A percentile compares a stretch with the other conserved stretches of the same genome.
These are phyloP conservation scores for Hetaerina titia DNA, from an alignment of 2,888 invertebrate species.

Conservation along the genomic window DNA sequence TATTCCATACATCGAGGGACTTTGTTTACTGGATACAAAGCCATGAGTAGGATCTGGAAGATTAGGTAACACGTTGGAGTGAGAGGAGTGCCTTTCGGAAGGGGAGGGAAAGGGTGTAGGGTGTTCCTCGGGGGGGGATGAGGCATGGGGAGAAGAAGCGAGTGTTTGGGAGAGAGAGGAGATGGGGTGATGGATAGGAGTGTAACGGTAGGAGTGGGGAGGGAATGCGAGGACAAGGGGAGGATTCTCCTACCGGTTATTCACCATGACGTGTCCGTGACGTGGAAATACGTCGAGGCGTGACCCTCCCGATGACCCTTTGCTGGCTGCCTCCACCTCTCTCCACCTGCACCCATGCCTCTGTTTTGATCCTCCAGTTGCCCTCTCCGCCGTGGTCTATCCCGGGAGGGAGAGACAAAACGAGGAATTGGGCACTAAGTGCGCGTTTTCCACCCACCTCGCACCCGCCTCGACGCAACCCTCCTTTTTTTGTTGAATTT, in stretches of 20 bases:
- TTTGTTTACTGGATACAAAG: background rate
- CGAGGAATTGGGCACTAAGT: background rate
- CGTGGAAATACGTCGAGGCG: conserved; percentile 48
- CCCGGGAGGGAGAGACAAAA: background rate
- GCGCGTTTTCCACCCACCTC: background rate
- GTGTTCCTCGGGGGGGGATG: too few relatives aligned
- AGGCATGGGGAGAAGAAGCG: background rate
- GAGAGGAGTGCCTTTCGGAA: background rate
- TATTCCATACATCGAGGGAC: background rate
- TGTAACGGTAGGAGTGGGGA: background rate
- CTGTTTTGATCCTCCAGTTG: background rate
- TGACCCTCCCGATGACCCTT: background rate
- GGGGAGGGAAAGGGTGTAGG: background rate
- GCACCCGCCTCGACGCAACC: background rate
- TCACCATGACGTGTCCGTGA: conserved; percentile 65
- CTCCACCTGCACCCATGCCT: background rate
- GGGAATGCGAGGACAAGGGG: conserved; percentile 21
- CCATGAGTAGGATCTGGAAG: background rate
- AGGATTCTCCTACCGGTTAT: conserved; percentile 44
- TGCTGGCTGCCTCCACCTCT: background rate
- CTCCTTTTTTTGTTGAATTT: too few relatives aligned
- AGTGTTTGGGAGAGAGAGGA: background rate
- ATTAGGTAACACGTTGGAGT: background rate
- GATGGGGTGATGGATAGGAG: background rate
- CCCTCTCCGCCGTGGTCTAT: background rate